Percentiles rank a stretch among this genome's conserved stretches.
Conservation (phyloP, 2,113 vertebrate species). For the Chaenogobius annularis region DNA sequence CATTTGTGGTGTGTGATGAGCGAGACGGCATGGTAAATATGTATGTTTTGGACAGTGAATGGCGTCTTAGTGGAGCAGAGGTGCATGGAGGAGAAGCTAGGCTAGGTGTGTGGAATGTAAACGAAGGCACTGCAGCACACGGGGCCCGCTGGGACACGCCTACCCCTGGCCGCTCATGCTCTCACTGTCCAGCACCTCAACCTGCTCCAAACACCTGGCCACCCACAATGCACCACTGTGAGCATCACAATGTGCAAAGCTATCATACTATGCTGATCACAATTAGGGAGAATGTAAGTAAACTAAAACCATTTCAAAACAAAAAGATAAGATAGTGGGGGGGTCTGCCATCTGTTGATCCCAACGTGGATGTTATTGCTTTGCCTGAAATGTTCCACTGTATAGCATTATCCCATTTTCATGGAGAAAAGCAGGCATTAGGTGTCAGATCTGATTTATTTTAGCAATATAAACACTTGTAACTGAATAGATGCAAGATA, state of each 20-base stretch:
- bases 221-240: slow-evolving; percentile 21
- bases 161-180: neutral
- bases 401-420: too few species aligned
- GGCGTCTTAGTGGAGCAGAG: slow-evolving; percentile 37
- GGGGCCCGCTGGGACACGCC: slow-evolving; percentile 30
- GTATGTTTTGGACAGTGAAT: slow-evolving; percentile 23
- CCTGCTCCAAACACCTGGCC: slow-evolving; percentile 5
- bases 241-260: slow-evolving; percentile 28
- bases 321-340: too few species aligned
- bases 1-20: neutral
- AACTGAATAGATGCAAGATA: too few species aligned
- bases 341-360: too few species aligned
- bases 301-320: too few species aligned
- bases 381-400: too few species aligned
- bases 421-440: too few species aligned
- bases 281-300: slow-evolving; percentile 19
- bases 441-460: too few species aligned
- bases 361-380: too few species aligned
- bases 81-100: slow-evolving; percentile 40
- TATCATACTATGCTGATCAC: neutral
- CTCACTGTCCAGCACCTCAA: slow-evolving; percentile 7
- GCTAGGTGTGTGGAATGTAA: slow-evolving; percentile 66
- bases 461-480: too few species aligned
- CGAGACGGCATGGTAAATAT: neutral
- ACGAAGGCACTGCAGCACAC: slow-evolving; percentile 68